These are phyloP conservation scores for Anguilla pacifica DNA, from an alignment of 2,797 vertebrate species.

Conservation along the genomic window DNA sequence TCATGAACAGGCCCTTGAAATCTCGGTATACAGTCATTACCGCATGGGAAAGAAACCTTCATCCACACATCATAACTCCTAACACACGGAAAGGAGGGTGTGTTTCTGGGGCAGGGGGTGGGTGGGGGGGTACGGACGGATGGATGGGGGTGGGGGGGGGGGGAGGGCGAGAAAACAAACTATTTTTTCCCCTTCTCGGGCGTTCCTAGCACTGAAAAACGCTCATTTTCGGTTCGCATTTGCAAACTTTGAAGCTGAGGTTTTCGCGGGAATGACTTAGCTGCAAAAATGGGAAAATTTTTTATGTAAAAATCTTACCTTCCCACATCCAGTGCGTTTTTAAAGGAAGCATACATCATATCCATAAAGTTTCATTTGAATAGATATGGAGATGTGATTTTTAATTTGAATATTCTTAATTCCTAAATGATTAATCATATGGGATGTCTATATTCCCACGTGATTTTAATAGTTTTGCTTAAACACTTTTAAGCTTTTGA, in stretches of 20 bases:
- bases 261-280: not conserved
- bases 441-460: not conserved
- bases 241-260: not conserved
- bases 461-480: not conserved
- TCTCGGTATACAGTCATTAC: slow-evolving; percentile 99
- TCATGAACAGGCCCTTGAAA: slow-evolving; percentile 99
- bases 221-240: not conserved
- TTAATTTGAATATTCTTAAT: not conserved
- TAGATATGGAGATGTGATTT: not conserved
- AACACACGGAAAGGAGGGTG: slow-evolving; percentile 72
- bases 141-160: slow-evolving; percentile 34
- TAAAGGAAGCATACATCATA: slow-evolving; percentile 16
- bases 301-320: not conserved
- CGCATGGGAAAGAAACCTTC: slow-evolving; percentile 95
- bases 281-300: not conserved
- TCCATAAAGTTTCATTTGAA: not conserved
- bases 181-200: slow-evolving; percentile 31
- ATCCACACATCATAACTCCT: slow-evolving; percentile 98
- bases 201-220: slow-evolving; percentile 26
- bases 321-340: not conserved
- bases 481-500: not conserved
- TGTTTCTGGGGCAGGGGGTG: slow-evolving; percentile 58
- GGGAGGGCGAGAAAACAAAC: slow-evolving; percentile 49
- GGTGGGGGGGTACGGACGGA: slow-evolving; percentile 31
- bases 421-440: not conserved